phyloP scores from a whole-genome alignment of 2,113 vertebrate genomes.

The Sinocyclocheilus anshuiensis region DNA sequence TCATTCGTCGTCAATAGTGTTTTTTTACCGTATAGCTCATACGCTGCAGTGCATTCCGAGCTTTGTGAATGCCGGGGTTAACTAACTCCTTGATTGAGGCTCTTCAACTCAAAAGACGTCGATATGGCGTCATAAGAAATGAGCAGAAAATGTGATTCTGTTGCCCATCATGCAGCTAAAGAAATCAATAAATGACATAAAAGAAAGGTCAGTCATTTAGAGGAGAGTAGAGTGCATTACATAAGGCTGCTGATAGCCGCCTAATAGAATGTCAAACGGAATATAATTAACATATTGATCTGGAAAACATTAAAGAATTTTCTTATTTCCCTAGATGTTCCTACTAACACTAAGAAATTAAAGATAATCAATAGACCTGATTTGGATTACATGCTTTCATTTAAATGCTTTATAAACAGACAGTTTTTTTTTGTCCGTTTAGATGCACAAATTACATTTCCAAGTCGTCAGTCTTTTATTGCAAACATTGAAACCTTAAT shows the following conservation, averaged over 20 bases:
- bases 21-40: background rate
- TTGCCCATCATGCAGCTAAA: background rate
- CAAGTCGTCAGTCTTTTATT: conserved; percentile 3
- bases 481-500: background rate
- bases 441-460: background rate
- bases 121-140: background rate
- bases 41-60: background rate
- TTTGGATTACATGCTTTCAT: background rate
- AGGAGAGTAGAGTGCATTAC: conserved; percentile 36
- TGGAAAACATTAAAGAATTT: background rate
- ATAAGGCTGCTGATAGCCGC: conserved; percentile 23
- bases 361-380: background rate
- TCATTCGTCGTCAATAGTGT: background rate
- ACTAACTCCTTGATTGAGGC: background rate
- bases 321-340: conserved; percentile 24
- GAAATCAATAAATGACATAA: conserved; percentile 26
- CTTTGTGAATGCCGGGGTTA: background rate
- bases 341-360: conserved; percentile 7
- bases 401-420: conserved; percentile 7
- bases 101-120: background rate
- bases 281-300: conserved; percentile 43
- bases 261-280: conserved; percentile 16
- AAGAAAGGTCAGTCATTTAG: conserved; percentile 37
- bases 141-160: conserved; percentile 19
- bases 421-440: background rate